Evolutionary conservation across 2,888 invertebrate species (phyloP), one percentile per base, ranked within the genome.

Genomic region (Lasioglossum marginatum): DNA sequence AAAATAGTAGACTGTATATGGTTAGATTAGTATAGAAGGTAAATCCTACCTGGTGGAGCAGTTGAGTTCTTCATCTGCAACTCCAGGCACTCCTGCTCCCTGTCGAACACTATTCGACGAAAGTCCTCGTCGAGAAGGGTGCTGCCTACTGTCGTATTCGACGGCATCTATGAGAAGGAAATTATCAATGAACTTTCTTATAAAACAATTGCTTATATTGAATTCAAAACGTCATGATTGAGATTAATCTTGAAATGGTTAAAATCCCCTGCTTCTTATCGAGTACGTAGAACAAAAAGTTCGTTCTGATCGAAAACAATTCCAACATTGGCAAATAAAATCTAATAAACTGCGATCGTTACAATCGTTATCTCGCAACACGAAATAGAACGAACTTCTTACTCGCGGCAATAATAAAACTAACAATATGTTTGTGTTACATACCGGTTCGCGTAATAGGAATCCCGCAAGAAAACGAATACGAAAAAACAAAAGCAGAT

Each of bases 81-180:
- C 57, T 91, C 88, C 75, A 90, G 85, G 85, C 94, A 94, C 77
- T 93, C 91, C 73, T 91, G 92, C 79, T 89, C 87, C 68, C 92
- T 89, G 76, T 90, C 92, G 73, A 60, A 23, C 70, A 91, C 75
- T 77, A 93, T 93, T 68, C 92, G 92, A 27, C 79, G 89, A 19
- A 92, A 83, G 71, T 93, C 93, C 60, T 94, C 92, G 52, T 93
- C 93, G 60, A 92, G 87, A 37, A 94, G 87, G 14, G 91, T 94
- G 80, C 92, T 94, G 34, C 93, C 94, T 43, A 90, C 90, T 70
- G 94, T 94, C 34, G 94, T 89, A 68, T 94, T 93, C 60, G 90
- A 91, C 27, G 93, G 92, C 92, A 93, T 92, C 94, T 94, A 85
- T 19, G 48, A 34, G 19, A 60, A 66, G 27, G n/a, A n/a, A 70